Evolutionary conservation across 2,888 invertebrate genomes (phyloP), one percentile per base, ranked within the genome.

Genomic region (Ophion ellenae): DNA sequence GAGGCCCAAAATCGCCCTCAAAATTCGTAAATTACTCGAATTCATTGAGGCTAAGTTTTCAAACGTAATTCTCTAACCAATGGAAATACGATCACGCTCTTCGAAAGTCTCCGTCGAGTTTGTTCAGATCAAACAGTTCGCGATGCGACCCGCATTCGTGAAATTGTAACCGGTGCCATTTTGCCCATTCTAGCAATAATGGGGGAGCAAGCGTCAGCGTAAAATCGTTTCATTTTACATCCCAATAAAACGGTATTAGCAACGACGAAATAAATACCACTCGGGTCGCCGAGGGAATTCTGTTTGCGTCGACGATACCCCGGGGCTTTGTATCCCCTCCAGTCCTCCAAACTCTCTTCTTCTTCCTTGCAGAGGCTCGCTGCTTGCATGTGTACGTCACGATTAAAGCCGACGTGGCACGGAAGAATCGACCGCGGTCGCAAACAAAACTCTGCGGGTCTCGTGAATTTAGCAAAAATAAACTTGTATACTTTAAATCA

Each of bases 241-340:
- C 88, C 91, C 87, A 92, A 91, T 91, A 92, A 92, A 92, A 89
- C 88, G 90, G 91, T 86, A 92, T 92, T 92, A 92, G 90, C 89
- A 83, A 69, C 88, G 78, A 74, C 88, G 90, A 90, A 92, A 17
- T 92, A 92, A 92, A 92, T 92, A 91, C 90, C 89, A 87, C 81
- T 79, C 74, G 9, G 66, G 64, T 71, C 57, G 75, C 84, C 78
- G 47, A 81, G 88, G 81, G 88, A 81, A 87, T 88, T 89, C 90
- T 91, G 91, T 90, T 90, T 90, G 90, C 89, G 78, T 80, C 89
- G 79, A 89, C 86, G 85, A 86, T 81, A 86, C 83, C 69, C 67
- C 73, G 69, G 40, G 81, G 86, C 86, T 86, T 83, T 83, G 81
- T 86, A 78, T 84, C 81, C 85, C 40, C 40, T 40, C 40, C 40